phyloP scores from a whole-genome alignment of 2,888 invertebrate genomes.

The Cantharis nigra region DNA sequence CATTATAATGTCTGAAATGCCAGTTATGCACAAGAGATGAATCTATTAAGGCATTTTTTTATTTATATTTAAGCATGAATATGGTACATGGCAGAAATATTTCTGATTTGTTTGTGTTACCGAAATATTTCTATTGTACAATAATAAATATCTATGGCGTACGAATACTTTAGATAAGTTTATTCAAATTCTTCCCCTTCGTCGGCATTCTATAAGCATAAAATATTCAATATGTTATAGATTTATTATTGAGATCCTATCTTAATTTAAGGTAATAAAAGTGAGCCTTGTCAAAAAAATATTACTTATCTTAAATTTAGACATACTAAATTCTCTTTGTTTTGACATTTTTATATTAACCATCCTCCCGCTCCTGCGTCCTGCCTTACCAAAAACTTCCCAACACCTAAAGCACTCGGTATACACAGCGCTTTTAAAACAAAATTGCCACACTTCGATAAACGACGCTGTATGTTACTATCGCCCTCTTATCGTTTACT shows the following conservation, averaged over 20 bases:
- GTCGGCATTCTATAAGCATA: constrained; percentile 29
- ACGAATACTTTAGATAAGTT: constrained; percentile 32
- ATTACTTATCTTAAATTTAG: neutral
- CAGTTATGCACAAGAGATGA: constrained; percentile 47
- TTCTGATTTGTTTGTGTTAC: constrained; percentile 38
- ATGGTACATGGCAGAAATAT: constrained; percentile 37
- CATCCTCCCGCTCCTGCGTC: neutral
- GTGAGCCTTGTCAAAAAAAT: constrained; percentile 15
- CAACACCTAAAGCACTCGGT: neutral
- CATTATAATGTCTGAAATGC: constrained; percentile 48
- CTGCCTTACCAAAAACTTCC: too few species aligned
- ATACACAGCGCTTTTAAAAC: neutral
- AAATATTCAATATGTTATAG: constrained; percentile 31
- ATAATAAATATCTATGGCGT: constrained; percentile 31
- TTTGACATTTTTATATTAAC: neutral
- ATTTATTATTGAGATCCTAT: constrained; percentile 30
- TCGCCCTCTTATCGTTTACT: neutral
- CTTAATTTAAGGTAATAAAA: constrained; percentile 32
- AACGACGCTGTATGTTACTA: neutral
- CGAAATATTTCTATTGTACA: constrained; percentile 36
- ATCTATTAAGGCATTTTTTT: constrained; percentile 48
- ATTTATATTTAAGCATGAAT: constrained; percentile 27
- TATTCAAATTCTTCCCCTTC: constrained; percentile 29
- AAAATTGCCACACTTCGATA: neutral
- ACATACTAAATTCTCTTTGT: neutral